Evolutionary conservation across 2,888 invertebrate species (phyloP), one percentile per base, ranked within the genome.

Genomic region (Steinernema carpocapsae): DNA sequence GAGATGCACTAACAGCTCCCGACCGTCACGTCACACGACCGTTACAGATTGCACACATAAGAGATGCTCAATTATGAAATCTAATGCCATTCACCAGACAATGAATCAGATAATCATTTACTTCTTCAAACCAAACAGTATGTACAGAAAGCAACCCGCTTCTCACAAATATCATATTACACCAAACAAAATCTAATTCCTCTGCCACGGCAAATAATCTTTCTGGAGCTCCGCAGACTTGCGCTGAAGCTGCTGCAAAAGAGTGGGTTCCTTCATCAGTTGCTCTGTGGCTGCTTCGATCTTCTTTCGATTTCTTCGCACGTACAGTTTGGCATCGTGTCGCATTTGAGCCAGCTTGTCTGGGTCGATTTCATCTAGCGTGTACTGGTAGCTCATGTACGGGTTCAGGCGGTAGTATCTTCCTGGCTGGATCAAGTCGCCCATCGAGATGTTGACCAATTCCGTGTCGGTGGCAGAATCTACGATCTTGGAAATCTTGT

Each of bases 401-500:
- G 95, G 95, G 89, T 95, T 95, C 88, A 95, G 92, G 4, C 95
- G 91, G 88, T 91, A 94, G 74, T 86, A 86, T n/a, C 76, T 75
- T 2, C 77, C 72, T n/a, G 81, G 76, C 19, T 78, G 76, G 0
- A 94, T 89, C 72, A 93, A 89, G 88, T 94, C 94, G 86, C 92
- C 92, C 79, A 94, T 86, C 83, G 92, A 91, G 71, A 91, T 91
- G 87, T 94, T 93, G 4, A 94, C 93, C 81, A 93, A 92, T 91
- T 94, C 94, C 12, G 94, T 94, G 86, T 94, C 94, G 0, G 94
- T 94, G 6, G 94, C 94, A 79, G 93, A 93, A 87, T 93, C 93
- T 48, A 94, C 89, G 72, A 94, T 92, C 88, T 92, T 93, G 83
- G 92, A 90, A 84, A 94, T 92, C 88, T 94, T 94, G 80, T 92